Base-by-base conservation (phyloP, 1,140 invertebrate genomes). In the Acromyrmex heyeri region DNA sequence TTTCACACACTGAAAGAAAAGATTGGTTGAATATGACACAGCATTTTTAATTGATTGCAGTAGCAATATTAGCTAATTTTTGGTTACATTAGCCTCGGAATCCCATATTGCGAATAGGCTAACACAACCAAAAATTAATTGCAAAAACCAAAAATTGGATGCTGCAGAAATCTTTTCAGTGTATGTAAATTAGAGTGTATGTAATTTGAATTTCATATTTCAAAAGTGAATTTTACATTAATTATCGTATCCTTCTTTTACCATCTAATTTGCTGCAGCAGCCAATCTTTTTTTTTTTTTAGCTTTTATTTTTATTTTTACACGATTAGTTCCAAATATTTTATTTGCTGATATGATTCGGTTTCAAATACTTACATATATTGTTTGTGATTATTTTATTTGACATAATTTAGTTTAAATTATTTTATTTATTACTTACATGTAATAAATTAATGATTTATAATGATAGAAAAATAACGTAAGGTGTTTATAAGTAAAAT, bases 401-500 rank as follows among this genome's bases (percentile, higher is more conserved):
- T 24, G 27, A 76, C 34, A 10, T 24, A 1, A 16, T 24, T 24
- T 12, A 57, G 44, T 12, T 44, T 44, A 8, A 44, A 55, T 53
- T 53, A 53, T 53, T 53, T 53, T 5, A 53, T 53, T 53, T 53
- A 16, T 53, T 53, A 16, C 14, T 18, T 18, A 53, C 14, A 53
- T 53, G 4, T 53, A 18, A 55, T 55, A 24, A 44, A 44, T 44
- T 30, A 10, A 3, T 38, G 14, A 30, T 30, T 48, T 18, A 24
- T 44, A 34, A 34, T 34, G 30, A 34, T 34, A 50, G 75, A 59
- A 44, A 85, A 87, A 62, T 78, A 82, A 87, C n/a, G 57, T 18
- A 77, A 82, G 70, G 67, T 34, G 18, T 55, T n/a, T 90, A 88
- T 77, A 87, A 73, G 73, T 85, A 87, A 65, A 75, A 91, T 91